Conservation (phyloP, 2,888 invertebrate genomes). For the Pterostichus madidus region DNA sequence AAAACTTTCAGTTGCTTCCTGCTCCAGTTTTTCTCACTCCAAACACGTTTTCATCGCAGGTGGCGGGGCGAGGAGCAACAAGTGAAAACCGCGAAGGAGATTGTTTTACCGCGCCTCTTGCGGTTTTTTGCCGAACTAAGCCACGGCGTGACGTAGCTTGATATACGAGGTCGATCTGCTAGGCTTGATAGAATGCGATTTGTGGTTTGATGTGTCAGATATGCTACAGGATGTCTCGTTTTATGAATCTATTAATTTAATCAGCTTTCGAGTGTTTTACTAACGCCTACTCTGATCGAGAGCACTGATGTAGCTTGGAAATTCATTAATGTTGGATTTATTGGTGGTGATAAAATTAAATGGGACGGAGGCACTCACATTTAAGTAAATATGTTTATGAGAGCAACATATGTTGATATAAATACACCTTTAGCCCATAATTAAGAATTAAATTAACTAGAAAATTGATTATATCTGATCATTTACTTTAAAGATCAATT, state of each 20-base stretch:
- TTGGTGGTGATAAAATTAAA: constrained; percentile 15
- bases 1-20: constrained; percentile 48
- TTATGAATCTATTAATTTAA: constrained; percentile 18
- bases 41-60: constrained; percentile 40
- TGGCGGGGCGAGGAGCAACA: constrained; percentile 25
- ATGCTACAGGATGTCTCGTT: constrained; percentile 9
- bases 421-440: no score
- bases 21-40: constrained; percentile 48
- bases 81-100: constrained; percentile 47
- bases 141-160: constrained; percentile 38
- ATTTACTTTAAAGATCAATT: no score
- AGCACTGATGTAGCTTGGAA: background rate
- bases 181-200: constrained; percentile 27
- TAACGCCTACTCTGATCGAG: constrained; percentile 17
- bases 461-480: no score
- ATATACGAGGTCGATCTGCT: constrained; percentile 41
- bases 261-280: background rate
- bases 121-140: constrained; percentile 34
- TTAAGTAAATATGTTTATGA: no score
- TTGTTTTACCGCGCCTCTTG: constrained; percentile 49
- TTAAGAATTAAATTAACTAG: no score
- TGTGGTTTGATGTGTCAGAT: constrained; percentile 22
- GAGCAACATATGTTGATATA: no score
- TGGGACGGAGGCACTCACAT: background rate
- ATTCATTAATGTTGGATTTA: constrained; percentile 20